These are phyloP conservation scores for Tuberolachnus salignus DNA, from an alignment of 2,888 invertebrate genomes.

Conservation along the genomic window DNA sequence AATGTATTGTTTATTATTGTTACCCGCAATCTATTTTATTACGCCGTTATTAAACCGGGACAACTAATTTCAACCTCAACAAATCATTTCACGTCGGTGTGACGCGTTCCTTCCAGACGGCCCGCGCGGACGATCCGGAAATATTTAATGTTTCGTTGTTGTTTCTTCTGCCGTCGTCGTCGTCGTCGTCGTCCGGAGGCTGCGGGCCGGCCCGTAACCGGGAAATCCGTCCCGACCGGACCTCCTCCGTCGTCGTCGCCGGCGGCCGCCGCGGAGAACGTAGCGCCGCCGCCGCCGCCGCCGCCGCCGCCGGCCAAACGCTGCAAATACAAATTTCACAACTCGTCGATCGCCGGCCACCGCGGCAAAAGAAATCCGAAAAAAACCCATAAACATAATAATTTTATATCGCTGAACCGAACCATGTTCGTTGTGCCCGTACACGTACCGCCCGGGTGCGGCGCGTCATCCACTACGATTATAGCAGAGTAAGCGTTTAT, in stretches of 20 bases:
- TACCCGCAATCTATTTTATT: too few relatives aligned
- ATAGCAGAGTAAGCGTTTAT: constrained; percentile 32
- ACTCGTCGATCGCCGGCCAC: not conserved
- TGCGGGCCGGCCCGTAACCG: not conserved
- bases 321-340: constrained; percentile 20
- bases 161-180: constrained; percentile 15
- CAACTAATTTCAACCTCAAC: too few relatives aligned
- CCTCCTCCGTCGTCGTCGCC: not conserved
- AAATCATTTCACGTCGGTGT: too few relatives aligned
- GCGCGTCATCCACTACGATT: not conserved
- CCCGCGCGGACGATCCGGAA: not conserved
- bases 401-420: constrained; percentile 4
- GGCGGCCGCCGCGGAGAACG: not conserved
- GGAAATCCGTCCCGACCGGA: not conserved
- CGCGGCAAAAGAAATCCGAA: constrained; percentile 13
- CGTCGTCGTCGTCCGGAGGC: not conserved
- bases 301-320: not conserved
- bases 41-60: too few relatives aligned
- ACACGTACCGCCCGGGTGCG: not conserved
- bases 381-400: not conserved
- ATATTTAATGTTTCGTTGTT: constrained; percentile 31
- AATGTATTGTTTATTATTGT: too few relatives aligned
- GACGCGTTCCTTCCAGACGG: too few relatives aligned
- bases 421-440: constrained; percentile 37
- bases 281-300: not conserved